Conservation (phyloP, 53 echinoderm and acorn worm genomes). For the Henricia sp. region DNA sequence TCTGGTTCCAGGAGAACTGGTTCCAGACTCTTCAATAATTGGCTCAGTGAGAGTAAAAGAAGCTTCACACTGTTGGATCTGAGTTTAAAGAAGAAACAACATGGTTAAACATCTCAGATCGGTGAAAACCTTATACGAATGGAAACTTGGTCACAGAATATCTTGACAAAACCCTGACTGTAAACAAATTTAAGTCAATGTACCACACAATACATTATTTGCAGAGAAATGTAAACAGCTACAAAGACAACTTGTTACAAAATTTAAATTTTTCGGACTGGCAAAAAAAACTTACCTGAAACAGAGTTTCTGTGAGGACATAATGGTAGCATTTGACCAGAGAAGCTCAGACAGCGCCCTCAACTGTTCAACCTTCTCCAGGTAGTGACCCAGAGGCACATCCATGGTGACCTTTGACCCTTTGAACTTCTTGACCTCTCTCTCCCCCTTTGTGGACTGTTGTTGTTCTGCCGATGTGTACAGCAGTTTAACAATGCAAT, state of each 20-base stretch:
- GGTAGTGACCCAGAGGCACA: conserved; percentile 77
- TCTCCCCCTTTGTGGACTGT: not conserved
- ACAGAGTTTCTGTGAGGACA: not conserved
- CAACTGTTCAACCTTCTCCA: conserved; percentile 77
- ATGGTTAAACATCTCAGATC: too few species aligned
- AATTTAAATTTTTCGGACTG: not conserved
- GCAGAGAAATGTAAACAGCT: too few species aligned
- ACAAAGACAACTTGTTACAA: too few species aligned
- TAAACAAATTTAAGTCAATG: too few species aligned
- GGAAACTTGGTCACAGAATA: too few species aligned
- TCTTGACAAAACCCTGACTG: too few species aligned
- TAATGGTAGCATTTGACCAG: conserved; percentile 72
- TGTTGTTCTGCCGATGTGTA: conserved; percentile 24
- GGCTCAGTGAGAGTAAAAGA: conserved; percentile 37
- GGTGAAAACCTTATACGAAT: too few species aligned
- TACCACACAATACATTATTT: too few species aligned
- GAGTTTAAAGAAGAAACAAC: not conserved
- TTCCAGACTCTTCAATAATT: conserved; percentile 30
- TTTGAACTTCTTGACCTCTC: conserved; percentile 5
- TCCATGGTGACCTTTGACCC: conserved; percentile 36
- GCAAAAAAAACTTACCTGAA: conserved; percentile 60
- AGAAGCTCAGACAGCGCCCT: conserved; percentile 64
- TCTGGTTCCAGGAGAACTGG: conserved; percentile 31
- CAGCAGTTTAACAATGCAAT: conserved; percentile 68
- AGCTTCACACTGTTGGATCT: conserved; percentile 15